Base-by-base conservation (phyloP, 2,888 invertebrate species). In the Ariolimax columbianus region DNA sequence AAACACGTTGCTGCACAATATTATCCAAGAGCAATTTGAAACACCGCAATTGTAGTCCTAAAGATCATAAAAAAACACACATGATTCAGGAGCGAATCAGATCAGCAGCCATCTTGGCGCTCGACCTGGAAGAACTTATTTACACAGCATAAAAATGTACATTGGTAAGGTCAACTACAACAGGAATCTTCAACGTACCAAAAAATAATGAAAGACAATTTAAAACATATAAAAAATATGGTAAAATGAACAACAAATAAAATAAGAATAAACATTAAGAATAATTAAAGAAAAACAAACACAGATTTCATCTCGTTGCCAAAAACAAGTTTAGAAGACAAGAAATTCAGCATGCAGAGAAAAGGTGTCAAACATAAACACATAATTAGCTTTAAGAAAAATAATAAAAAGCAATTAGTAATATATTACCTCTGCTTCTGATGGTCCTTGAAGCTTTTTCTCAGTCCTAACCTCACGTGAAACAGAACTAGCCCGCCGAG, bases 381-480 rank as follows among this genome's bases (percentile, higher is more conserved):
- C 7, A 47, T 55, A 55, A 55, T 3, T 55, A 55, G n/a, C n/a
- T n/a, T n/a, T 55, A 55, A 55, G 17, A 55, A 19, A 19, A 7
- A 7, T 47, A 47, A 11, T 11, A 7, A 55, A 2, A 55, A 55
- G 7, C 17, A 14, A 55, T 19, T 2, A 55, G 17, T 55, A 23
- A 7, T 51, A 33, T 17, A 19, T 0, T 75, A 75, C 75, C 75
- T 75, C 75, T 75, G 51, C 51, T 51, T 75, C 43, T 63, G 78
- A 63, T n/a, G 59, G 78, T 63, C 38, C 78, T 51, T 59, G 43
- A 36, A n/a, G 40, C 80, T 88, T 77, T 63, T 80, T 82, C 86
- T 91, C 88, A 36, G 89, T 86, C 40, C 63, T 82, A 36, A 43
- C 78, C 30, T 88, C 83, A 59, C 88, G 81, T 33, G 89, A 68